Conservation (phyloP, 2,888 invertebrate genomes). For the Drosophila seclusa region DNA sequence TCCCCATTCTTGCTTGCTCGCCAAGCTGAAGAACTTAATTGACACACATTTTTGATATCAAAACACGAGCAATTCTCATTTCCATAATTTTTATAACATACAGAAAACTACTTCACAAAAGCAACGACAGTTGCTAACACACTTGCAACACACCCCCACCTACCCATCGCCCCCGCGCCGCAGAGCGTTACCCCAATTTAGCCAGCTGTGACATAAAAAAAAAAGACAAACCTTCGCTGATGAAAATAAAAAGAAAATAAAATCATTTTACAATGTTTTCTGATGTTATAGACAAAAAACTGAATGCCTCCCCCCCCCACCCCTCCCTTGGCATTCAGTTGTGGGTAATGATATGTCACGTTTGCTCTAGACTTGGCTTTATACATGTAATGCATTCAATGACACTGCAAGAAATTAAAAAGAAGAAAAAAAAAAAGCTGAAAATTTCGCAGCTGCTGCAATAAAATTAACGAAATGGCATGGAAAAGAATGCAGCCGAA, state of each 20-base stretch:
- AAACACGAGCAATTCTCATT: background rate
- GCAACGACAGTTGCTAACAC: background rate
- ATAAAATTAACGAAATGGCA: conserved; percentile 66
- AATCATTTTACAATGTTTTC: conserved; percentile 45
- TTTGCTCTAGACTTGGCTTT: conserved; percentile 56
- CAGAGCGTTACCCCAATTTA: conserved; percentile 12
- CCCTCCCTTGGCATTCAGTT: conserved; percentile 3
- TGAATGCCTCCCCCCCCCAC: background rate
- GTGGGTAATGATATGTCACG: conserved; percentile 69
- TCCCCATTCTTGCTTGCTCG: too few relatives aligned
- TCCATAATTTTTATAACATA: background rate
- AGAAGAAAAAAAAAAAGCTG: conserved; percentile 17
- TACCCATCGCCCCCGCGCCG: background rate
- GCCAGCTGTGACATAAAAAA: conserved; percentile 18
- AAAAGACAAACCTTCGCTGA: conserved; percentile 42
- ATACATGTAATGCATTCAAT: conserved; percentile 58
- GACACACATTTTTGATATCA: background rate
- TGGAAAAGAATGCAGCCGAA: conserved; percentile 61
- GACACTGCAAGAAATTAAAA: conserved; percentile 47
- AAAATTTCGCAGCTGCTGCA: conserved; percentile 58
- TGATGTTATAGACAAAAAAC: conserved; percentile 57
- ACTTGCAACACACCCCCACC: background rate
- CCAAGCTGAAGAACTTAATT: background rate
- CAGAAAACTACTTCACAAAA: background rate
- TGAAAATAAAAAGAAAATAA: conserved; percentile 7